Conservation (phyloP, 2,888 invertebrate species). For the Eupithecia centaureata region DNA sequence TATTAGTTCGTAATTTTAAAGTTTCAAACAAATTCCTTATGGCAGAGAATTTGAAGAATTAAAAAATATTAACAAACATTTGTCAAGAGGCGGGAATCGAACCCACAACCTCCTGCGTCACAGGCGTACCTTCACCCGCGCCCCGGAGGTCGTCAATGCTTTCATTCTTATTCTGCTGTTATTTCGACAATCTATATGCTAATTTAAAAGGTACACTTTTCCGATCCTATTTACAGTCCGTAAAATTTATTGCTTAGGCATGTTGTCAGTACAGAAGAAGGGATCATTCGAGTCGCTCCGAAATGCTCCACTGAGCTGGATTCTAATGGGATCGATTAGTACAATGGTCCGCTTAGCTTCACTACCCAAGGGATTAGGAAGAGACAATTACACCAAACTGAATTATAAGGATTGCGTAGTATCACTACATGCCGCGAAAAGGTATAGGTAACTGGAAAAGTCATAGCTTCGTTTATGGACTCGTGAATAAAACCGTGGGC, state of each 20-base stretch:
- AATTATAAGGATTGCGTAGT: not conserved
- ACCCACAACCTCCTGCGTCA: too few species aligned
- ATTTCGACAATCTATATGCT: not conserved
- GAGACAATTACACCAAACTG: conserved; percentile 6
- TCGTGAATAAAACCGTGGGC: too few species aligned
- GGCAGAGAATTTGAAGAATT: too few species aligned
- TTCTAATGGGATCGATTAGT: conserved; percentile 27
- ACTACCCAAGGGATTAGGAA: conserved; percentile 5
- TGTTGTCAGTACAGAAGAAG: conserved; percentile 11
- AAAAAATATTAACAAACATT: too few species aligned
- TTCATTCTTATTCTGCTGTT: not conserved
- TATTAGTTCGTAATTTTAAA: too few species aligned
- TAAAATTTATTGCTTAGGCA: conserved; percentile 45
- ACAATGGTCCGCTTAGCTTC: conserved; percentile 20
- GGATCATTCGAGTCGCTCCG: conserved; percentile 26
- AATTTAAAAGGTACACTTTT: not conserved
- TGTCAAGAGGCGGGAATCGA: too few species aligned
- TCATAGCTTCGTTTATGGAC: too few species aligned
- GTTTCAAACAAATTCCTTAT: too few species aligned
- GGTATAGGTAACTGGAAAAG: too few species aligned
- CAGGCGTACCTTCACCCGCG: too few species aligned
- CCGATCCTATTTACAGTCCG: conserved; percentile 28
- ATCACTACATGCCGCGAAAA: not conserved
- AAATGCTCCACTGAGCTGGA: conserved; percentile 19
- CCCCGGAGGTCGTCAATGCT: too few species aligned